phyloP scores from a whole-genome alignment of 1,140 invertebrate species.

The Conus betulinus region DNA sequence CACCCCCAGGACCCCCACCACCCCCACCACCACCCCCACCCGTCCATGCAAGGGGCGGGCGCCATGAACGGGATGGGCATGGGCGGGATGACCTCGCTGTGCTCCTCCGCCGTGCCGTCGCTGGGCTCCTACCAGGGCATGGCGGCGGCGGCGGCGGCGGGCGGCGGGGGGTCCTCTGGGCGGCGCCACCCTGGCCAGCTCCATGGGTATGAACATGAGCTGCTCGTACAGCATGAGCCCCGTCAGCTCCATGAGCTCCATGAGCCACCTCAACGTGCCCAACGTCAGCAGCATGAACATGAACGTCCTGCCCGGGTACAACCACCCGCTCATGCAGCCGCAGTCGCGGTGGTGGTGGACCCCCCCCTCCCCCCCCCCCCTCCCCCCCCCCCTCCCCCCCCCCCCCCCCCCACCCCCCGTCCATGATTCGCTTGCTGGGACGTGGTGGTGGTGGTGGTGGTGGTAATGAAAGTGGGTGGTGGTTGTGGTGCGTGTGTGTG shows the following conservation, averaged over 20 bases:
- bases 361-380: too few species aligned
- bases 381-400: too few species aligned
- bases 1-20: constrained; percentile 49
- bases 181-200: constrained; percentile 58
- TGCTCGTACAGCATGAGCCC: constrained; percentile 63
- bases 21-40: constrained; percentile 48
- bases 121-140: constrained; percentile 33
- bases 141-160: background rate
- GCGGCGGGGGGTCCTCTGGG: constrained; percentile 58
- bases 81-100: constrained; percentile 43
- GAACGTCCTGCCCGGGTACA: constrained; percentile 75
- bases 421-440: too few species aligned
- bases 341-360: constrained; percentile 70
- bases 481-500: too few species aligned
- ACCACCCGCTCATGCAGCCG: constrained; percentile 76
- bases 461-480: background rate
- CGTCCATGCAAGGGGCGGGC: constrained; percentile 34
- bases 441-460: too few species aligned
- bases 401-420: too few species aligned
- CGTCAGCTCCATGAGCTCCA: constrained; percentile 63
- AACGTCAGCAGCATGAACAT: constrained; percentile 68
- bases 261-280: constrained; percentile 66
- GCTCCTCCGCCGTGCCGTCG: constrained; percentile 40
- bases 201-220: constrained; percentile 66
- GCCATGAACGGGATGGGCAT: constrained; percentile 53